Percentiles rank a stretch among this genome's conserved stretches.
Evolutionary conservation across 2,797 vertebrate species (phyloP).

Genomic region (Arnoldichthys spilopterus): DNA sequence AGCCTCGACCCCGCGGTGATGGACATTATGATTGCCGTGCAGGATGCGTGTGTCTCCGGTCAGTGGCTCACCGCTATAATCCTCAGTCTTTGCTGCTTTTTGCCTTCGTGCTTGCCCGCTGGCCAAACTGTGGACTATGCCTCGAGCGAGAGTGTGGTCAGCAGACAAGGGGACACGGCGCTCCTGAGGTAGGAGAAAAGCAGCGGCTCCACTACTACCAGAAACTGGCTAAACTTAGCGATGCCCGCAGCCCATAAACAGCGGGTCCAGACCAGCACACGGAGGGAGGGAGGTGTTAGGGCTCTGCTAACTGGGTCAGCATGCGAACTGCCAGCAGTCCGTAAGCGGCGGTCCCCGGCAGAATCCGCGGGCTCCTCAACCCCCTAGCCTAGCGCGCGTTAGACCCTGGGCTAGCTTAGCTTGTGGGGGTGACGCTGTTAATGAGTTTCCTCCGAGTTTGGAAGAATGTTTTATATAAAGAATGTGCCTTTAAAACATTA

Average conservation of each 20-base stretch:
- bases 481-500: background rate
- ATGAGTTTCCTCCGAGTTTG: background rate
- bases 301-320: constrained; percentile 43
- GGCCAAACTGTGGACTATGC: constrained; percentile 93
- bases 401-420: background rate
- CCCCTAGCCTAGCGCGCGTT: background rate
- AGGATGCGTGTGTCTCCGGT: constrained; percentile 93
- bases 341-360: background rate
- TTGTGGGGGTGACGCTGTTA: background rate
- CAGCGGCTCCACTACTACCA: constrained; percentile 1
- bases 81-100: constrained; percentile 93
- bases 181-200: constrained; percentile 87
- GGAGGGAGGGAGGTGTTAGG: background rate
- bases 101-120: constrained; percentile 91
- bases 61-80: constrained; percentile 92
- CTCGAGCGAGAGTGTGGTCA: constrained; percentile 92
- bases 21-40: constrained; percentile 95
- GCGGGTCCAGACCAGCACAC: too few relatives aligned
- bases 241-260: background rate
- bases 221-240: constrained; percentile 37
- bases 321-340: background rate
- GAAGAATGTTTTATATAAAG: background rate
- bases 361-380: background rate
- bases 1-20: constrained; percentile 79
- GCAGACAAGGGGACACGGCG: constrained; percentile 96